phyloP scores from a whole-genome alignment of 2,888 invertebrate species.

The Campopleginae sp. region DNA sequence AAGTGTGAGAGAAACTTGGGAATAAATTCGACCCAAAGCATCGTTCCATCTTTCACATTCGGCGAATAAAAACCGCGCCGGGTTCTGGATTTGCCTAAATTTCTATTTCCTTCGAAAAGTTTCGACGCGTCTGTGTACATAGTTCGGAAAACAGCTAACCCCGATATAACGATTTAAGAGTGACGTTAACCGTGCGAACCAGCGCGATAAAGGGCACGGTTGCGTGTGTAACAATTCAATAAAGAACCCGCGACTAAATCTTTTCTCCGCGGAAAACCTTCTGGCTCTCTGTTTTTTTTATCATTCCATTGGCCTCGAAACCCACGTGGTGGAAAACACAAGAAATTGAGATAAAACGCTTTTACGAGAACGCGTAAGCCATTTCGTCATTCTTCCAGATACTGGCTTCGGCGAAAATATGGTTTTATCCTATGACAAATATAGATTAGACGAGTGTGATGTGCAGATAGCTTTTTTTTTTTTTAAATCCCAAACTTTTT shows the following conservation, averaged over 20 bases:
- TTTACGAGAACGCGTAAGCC: neutral
- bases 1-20: neutral
- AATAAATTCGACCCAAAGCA: too few relatives aligned
- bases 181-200: conserved; percentile 39
- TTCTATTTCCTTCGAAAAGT: neutral
- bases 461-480: too few relatives aligned
- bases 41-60: neutral
- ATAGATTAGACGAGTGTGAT: neutral
- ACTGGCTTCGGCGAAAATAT: neutral
- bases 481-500: neutral
- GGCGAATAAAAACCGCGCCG: neutral
- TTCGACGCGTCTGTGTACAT: neutral
- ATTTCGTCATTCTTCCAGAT: conserved; percentile 12
- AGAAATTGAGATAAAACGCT: conserved; percentile 7
- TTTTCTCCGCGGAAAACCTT: conserved; percentile 28
- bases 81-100: neutral
- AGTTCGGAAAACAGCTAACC: neutral
- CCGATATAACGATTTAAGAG: conserved; percentile 15
- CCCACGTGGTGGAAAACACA: neutral
- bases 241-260: conserved; percentile 44
- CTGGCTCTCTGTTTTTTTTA: conserved; percentile 22
- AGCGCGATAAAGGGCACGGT: conserved; percentile 25
- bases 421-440: neutral
- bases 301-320: neutral
- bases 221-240: conserved; percentile 48